Percentiles rank a stretch among this genome's conserved stretches.
Evolutionary conservation across 2,113 vertebrate genomes (phyloP).

Genomic region (Tenrec ecaudatus): DNA sequence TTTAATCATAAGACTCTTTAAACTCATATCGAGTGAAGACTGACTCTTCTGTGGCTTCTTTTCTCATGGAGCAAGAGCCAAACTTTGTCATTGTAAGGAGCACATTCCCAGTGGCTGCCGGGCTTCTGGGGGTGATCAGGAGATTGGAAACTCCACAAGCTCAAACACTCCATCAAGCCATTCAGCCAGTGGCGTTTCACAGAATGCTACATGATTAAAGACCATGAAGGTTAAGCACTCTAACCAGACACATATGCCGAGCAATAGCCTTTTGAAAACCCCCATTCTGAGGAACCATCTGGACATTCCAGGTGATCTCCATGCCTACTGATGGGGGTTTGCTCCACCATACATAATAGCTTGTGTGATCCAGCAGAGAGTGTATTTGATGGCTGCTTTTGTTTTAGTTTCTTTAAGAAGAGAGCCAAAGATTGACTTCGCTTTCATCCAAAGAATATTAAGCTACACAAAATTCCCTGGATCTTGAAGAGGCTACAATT

Average conservation of each 20-base stretch:
- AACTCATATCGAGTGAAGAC: background rate
- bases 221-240: slow-evolving; percentile 79
- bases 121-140: slow-evolving; percentile 65
- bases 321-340: slow-evolving; percentile 78
- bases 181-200: slow-evolving; percentile 76
- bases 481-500: slow-evolving; percentile 53
- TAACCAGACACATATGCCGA: slow-evolving; percentile 79
- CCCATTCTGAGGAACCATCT: slow-evolving; percentile 78
- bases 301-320: slow-evolving; percentile 83
- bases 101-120: slow-evolving; percentile 45
- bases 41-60: slow-evolving; percentile 40
- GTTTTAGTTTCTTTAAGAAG: slow-evolving; percentile 74
- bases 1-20: background rate
- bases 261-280: slow-evolving; percentile 76
- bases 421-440: slow-evolving; percentile 73
- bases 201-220: slow-evolving; percentile 83
- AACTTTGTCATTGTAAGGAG: background rate
- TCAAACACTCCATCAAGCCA: slow-evolving; percentile 72
- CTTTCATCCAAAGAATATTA: slow-evolving; percentile 75
- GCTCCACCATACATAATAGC: slow-evolving; percentile 71
- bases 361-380: slow-evolving; percentile 67
- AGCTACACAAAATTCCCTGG: slow-evolving; percentile 50
- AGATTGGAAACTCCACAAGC: slow-evolving; percentile 62
- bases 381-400: slow-evolving; percentile 69
- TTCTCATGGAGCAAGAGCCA: slow-evolving; percentile 39